Base-by-base conservation (phyloP, 1,140 invertebrate species). In the Armadillidium nasatum region DNA sequence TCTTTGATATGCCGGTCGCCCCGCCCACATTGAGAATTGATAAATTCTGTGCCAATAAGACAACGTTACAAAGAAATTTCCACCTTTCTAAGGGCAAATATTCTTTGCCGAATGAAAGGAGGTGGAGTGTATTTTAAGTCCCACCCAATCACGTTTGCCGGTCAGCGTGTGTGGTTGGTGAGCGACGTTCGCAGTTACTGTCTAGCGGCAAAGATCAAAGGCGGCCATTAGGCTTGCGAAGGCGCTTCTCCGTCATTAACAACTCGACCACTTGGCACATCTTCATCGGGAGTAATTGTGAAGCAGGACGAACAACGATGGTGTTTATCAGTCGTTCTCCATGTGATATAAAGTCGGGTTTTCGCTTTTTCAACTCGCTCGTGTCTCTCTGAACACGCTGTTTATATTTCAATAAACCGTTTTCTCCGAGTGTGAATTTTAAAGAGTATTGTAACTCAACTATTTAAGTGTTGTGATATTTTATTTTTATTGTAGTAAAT, bases 201-300 rank as follows among this genome's bases (percentile, higher is more conserved):
- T 75, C 73, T 75, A 76, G 77, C 79, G 79, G 79, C 77, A 77
- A 77, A 80, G 70, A 76, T 80, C 76, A 80, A 80, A 80, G 79
- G 77, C 75, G 77, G 77, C 79, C 79, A 80, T 80, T 80, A 80
- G 77, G 77, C 77, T 74, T 78, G 79, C 77, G 79, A 80, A 80
- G 75, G 74, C 74, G 66, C 75, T 75, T 73, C 76, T 80, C 79
- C 77, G 70, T 80, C 79, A 80, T 80, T 80, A 80, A 78, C 76
- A 76, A 80, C 76, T 80, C 76, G 75, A 80, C 77, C 79, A 80
- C 76, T 80, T 80, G 79, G 79, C 79, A 80, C 79, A 80, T 80
- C 79, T 80, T 80, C 79, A 80, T 78, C 79, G 77, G 72, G 71
- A 69, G 79, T 74, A 76, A 50, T 76, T 72, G 79, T 7, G 50